Evolutionary conservation across 1,140 invertebrate species (phyloP).

Genomic region (Trichogramma pretiosum): DNA sequence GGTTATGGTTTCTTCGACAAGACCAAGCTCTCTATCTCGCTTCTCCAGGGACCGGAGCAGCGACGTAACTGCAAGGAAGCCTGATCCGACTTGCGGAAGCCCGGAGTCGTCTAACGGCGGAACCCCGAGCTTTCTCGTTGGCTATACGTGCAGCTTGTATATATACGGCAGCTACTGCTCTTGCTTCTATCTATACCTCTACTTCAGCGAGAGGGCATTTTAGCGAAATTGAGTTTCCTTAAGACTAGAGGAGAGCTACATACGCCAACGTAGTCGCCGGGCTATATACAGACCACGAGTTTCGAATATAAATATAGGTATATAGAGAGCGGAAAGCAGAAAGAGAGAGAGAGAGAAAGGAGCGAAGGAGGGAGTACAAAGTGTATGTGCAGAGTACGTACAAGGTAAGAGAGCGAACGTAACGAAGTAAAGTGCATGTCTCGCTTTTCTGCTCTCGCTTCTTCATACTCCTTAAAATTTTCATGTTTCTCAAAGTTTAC

Average conservation of each 20-base stretch:
- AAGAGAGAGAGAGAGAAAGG: no score
- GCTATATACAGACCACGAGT: no score
- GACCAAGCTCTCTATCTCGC: slow-evolving; percentile 17
- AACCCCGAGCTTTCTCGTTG: slow-evolving; percentile 2
- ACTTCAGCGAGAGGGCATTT: slow-evolving; percentile 24
- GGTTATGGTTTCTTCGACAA: slow-evolving; percentile 39
- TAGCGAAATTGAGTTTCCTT: slow-evolving; percentile 34
- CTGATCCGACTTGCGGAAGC: slow-evolving; percentile 15
- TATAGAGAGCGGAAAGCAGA: no score
- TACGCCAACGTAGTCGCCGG: not conserved
- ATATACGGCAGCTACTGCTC: no score
- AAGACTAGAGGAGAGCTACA: not conserved
- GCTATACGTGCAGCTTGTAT: no score
- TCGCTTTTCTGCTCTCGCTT: not conserved
- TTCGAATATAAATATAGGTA: not conserved
- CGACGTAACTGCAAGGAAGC: no score
- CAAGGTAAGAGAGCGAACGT: slow-evolving; percentile 13
- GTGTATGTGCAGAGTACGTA: slow-evolving; percentile 17
- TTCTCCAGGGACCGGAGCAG: slow-evolving; percentile 15
- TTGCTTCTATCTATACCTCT: slow-evolving; percentile 10
- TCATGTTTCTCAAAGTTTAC: no score
- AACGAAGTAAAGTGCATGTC: slow-evolving; percentile 15
- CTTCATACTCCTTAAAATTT: no score
- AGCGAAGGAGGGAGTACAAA: not conserved
- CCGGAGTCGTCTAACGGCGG: slow-evolving; percentile 16